These are phyloP conservation scores for Halcyon chelicuti DNA, from an alignment of 2,797 vertebrate genomes.

Conservation along the genomic window DNA sequence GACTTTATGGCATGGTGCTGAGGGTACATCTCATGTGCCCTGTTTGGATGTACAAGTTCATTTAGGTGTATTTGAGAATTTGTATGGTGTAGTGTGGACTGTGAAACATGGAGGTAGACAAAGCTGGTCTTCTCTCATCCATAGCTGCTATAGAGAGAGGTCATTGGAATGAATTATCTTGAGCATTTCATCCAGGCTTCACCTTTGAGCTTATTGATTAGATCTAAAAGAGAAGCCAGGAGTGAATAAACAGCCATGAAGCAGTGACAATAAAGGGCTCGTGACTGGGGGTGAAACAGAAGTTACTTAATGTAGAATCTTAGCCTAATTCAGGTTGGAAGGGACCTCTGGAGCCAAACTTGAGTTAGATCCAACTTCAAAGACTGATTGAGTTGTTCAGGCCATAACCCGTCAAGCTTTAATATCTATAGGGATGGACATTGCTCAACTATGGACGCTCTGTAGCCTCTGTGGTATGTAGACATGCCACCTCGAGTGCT, in stretches of 20 bases:
- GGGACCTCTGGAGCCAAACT: background rate
- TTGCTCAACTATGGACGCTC: background rate
- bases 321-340: background rate
- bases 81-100: background rate
- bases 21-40: background rate
- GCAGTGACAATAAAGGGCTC: background rate
- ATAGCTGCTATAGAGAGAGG: background rate
- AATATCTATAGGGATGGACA: background rate
- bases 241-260: background rate
- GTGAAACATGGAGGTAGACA: background rate
- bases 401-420: background rate
- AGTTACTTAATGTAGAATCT: background rate
- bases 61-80: background rate
- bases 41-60: background rate
- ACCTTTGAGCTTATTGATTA: background rate
- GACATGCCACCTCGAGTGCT: background rate
- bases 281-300: background rate
- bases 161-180: background rate
- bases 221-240: background rate
- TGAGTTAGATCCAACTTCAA: background rate
- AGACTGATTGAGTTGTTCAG: background rate
- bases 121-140: background rate
- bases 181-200: background rate
- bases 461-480: background rate
- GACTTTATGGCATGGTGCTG: background rate